These are phyloP conservation scores for Catocala sponsa DNA, from an alignment of 2,888 invertebrate genomes.

Conservation along the genomic window DNA sequence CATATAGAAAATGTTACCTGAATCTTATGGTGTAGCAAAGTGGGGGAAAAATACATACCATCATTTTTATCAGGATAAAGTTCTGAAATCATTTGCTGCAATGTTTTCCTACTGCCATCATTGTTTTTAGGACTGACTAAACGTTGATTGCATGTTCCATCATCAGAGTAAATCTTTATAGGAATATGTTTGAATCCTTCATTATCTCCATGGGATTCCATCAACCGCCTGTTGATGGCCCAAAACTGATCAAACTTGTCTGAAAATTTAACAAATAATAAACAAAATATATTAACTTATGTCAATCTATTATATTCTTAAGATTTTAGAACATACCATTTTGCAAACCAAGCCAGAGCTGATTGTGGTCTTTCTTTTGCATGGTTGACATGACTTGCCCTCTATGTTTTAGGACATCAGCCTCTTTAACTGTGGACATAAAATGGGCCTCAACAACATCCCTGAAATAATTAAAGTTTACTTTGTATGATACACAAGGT, in stretches of 20 bases:
- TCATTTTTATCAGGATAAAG: conserved; percentile 89
- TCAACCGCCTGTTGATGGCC: conserved; percentile 98
- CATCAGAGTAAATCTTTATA: conserved; percentile 93
- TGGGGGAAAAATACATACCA: conserved; percentile 56
- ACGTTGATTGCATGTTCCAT: conserved; percentile 92
- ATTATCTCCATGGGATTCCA: conserved; percentile 94
- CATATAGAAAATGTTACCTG: no score
- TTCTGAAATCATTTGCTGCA: conserved; percentile 91
- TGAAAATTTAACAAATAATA: conserved; percentile 71
- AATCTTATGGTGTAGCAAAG: no score
- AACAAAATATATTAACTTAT: no score
- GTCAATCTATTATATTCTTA: not conserved
- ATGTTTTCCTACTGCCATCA: conserved; percentile 91
- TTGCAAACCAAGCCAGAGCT: conserved; percentile 97
- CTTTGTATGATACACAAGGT: not conserved
- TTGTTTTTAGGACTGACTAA: conserved; percentile 92
- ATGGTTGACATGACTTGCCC: conserved; percentile 96
- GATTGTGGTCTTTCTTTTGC: conserved; percentile 99
- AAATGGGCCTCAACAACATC: conserved; percentile 98
- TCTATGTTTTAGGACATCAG: conserved; percentile 98
- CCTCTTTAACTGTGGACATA: conserved; percentile 98
- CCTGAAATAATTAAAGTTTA: conserved; percentile 78
- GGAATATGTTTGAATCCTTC: conserved; percentile 97
- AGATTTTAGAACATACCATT: conserved; percentile 90
- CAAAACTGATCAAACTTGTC: conserved; percentile 99